Percentiles rank a stretch among this genome's conserved stretches.
Evolutionary conservation across 2,888 invertebrate genomes (phyloP).

Genomic region (Drosophila phalerata): DNA sequence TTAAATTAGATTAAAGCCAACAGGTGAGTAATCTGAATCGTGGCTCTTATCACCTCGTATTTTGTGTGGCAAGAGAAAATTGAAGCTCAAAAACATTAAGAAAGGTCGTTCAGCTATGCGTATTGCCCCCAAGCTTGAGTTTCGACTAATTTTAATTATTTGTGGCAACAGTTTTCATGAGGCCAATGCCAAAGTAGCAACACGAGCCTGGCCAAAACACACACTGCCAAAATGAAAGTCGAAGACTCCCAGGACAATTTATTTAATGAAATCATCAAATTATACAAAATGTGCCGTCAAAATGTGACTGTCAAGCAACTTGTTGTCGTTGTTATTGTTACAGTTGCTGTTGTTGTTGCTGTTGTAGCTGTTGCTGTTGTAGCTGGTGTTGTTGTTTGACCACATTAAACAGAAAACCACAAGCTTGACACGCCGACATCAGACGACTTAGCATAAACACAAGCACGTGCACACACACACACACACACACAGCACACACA

Average conservation of each 20-base stretch:
- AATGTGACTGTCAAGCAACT: slow-evolving; percentile 64
- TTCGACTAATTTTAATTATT: slow-evolving; percentile 68
- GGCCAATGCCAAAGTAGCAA: slow-evolving; percentile 24
- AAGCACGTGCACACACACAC: slow-evolving; percentile 17
- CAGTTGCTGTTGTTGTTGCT: slow-evolving; percentile 19
- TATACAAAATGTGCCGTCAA: slow-evolving; percentile 69
- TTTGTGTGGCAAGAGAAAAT: slow-evolving; percentile 18
- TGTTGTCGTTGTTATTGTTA: slow-evolving; percentile 27
- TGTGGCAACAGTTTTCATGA: slow-evolving; percentile 41
- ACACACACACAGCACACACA: slow-evolving; percentile 4
- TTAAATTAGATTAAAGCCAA: slow-evolving; percentile 63
- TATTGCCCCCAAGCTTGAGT: slow-evolving; percentile 30
- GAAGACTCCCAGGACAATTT: slow-evolving; percentile 52
- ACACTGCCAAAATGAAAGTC: slow-evolving; percentile 15
- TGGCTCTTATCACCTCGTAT: slow-evolving; percentile 17
- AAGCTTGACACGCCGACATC: slow-evolving; percentile 43
- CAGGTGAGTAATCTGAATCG: slow-evolving; percentile 18
- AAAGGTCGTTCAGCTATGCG: slow-evolving; percentile 27
- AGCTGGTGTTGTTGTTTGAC: slow-evolving; percentile 34
- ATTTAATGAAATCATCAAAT: slow-evolving; percentile 79
- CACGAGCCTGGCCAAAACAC: slow-evolving; percentile 21
- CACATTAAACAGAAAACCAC: slow-evolving; percentile 69
- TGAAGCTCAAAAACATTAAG: slow-evolving; percentile 10
- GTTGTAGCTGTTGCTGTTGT: slow-evolving; percentile 16
- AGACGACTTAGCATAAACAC: slow-evolving; percentile 15